These are phyloP conservation scores for Tringa solitaria DNA, from an alignment of 2,113 vertebrate species.

Conservation along the genomic window DNA sequence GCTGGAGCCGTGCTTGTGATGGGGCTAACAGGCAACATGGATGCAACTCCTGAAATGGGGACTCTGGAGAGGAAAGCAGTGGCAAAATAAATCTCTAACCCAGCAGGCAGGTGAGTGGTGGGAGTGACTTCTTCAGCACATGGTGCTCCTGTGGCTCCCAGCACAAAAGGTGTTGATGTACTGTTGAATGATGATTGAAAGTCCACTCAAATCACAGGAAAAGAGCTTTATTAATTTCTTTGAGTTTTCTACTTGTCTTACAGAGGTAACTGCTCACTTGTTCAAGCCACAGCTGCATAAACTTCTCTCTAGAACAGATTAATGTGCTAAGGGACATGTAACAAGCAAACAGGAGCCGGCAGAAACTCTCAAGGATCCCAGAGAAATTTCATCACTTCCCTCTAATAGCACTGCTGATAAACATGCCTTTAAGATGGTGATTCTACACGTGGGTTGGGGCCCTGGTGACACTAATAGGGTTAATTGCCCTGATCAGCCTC, in stretches of 20 bases:
- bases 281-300: not conserved
- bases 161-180: not conserved
- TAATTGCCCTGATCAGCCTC: not conserved
- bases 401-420: not conserved
- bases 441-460: not conserved
- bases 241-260: not conserved
- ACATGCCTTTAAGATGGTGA: not conserved
- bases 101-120: not conserved
- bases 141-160: not conserved
- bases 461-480: not conserved
- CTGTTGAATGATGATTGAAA: not conserved
- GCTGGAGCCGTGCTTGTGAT: not conserved
- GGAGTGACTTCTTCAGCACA: not conserved
- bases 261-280: not conserved
- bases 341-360: not conserved
- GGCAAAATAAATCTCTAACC: not conserved
- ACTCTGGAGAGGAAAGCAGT: not conserved
- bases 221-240: not conserved
- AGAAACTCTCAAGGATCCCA: not conserved
- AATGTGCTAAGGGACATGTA: not conserved
- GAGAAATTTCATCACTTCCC: not conserved
- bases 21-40: not conserved
- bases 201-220: not conserved
- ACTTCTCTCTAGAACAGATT: not conserved
- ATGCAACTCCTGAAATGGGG: not conserved